Evolutionary conservation across 2,888 invertebrate species (phyloP), one percentile per base, ranked within the genome.

Genomic region (Drosophila buzzatii): DNA sequence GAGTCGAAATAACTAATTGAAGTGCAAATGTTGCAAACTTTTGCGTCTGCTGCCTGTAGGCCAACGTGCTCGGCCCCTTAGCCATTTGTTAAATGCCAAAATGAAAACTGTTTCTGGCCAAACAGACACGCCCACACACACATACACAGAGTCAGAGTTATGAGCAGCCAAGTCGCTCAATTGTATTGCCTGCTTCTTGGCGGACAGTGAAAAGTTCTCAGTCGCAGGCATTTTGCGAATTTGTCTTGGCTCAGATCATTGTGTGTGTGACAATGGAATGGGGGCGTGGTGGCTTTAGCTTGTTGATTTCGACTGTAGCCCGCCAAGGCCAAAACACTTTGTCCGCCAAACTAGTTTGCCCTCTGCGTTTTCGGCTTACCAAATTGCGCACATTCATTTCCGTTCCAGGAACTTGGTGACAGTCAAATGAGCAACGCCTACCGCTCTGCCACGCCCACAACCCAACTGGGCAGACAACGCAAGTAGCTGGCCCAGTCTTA

Each of bases 321-420:
- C 49, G 45, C 52, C 42, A 45, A 57, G 44, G 63, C 51, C 51
- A 31, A 39, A 60, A 18, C 57, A 58, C 18, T 73, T 69, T 53
- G 73, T 56, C 51, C 56, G 53, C 51, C 67, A 58, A 47, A 35
- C 67, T 71, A 76, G 76, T 76, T 76, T 52, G 45, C 33, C 44
- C 45, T 49, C 51, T 53, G 51, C 45, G 41, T 47, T 72, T 67
- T 70, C 47, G 70, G 53, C 64, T 58, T 53, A 61, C 59, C 35
- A 82, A 82, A 82, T 82, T 78, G 85, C 72, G 67, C 65, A 74
- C 73, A 83, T 82, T 83, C 72, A 82, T 83, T 82, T 83, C 83
- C 76, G 76, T 66, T 69, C 33, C 64, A 47, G 56, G 51, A 58
- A 57, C 53, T 58, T 14, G 49, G 8, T 45, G 61, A 49, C 75